Evolutionary conservation across 64 coral and sea anemone species (phyloP).

Genomic region (Acropora yongei): DNA sequence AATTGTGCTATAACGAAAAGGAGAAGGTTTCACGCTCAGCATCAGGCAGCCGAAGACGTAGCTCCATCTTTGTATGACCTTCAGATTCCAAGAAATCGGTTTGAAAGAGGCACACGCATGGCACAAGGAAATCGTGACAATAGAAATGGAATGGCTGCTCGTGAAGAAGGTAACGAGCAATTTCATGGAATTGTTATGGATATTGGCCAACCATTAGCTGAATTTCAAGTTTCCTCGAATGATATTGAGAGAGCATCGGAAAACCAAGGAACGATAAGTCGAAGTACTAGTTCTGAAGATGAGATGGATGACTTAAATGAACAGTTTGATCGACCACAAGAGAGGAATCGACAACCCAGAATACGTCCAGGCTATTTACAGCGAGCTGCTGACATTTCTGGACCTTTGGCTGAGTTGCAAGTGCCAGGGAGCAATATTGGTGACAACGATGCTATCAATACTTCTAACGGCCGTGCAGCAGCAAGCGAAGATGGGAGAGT

Average conservation of each 20-base stretch:
- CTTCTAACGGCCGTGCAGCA: no score
- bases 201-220: background rate
- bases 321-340: background rate
- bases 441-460: background rate
- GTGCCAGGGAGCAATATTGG: background rate
- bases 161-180: background rate
- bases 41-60: background rate
- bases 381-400: constrained; percentile 1
- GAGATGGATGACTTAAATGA: background rate
- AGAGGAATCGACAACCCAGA: background rate
- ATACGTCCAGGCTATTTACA: background rate
- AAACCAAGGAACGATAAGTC: background rate
- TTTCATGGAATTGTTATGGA: background rate
- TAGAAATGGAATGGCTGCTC: background rate
- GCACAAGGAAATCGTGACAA: background rate
- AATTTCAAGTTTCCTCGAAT: background rate
- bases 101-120: background rate
- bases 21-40: background rate
- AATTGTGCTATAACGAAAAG: background rate
- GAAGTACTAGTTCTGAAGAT: background rate
- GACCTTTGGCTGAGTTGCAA: constrained; percentile 21
- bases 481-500: background rate
- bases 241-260: background rate
- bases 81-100: background rate
- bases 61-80: background rate